Evolutionary conservation across 2,113 vertebrate species (phyloP).

Genomic region (Geothlypis trichas): DNA sequence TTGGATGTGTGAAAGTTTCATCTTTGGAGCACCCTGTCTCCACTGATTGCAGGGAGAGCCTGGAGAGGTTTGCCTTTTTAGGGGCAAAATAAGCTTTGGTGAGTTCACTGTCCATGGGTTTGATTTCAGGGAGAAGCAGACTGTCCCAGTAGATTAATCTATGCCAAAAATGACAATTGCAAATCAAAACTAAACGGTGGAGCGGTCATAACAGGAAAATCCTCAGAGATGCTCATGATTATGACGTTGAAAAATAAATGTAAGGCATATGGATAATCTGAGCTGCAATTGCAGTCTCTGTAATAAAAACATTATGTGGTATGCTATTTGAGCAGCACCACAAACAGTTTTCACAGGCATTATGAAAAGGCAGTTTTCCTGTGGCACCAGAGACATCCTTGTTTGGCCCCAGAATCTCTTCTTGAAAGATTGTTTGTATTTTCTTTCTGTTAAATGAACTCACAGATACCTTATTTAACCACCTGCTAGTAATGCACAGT

Average conservation of each 20-base stretch:
- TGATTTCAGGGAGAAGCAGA: neutral
- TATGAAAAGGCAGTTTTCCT: neutral
- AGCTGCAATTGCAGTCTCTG: neutral
- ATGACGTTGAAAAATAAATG: neutral
- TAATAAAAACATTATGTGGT: neutral
- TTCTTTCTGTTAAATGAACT: neutral
- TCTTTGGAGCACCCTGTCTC: neutral
- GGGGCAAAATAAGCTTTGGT: neutral
- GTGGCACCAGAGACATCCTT: neutral
- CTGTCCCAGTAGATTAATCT: neutral
- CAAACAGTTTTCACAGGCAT: neutral
- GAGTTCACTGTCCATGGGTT: neutral
- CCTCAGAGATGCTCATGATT: neutral
- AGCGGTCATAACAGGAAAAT: neutral
- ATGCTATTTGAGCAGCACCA: neutral
- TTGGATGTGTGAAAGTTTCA: neutral
- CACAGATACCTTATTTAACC: neutral
- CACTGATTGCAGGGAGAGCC: neutral
- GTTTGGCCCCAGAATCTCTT: neutral
- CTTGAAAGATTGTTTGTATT: neutral
- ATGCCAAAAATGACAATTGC: neutral
- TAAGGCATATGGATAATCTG: neutral
- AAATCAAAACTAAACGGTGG: neutral
- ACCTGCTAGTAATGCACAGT: neutral
- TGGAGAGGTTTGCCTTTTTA: neutral